A percentile compares a stretch with the other conserved stretches of the same genome.
These are phyloP conservation scores for Drosophila quinaria DNA, from an alignment of 2,888 invertebrate genomes.

Conservation along the genomic window DNA sequence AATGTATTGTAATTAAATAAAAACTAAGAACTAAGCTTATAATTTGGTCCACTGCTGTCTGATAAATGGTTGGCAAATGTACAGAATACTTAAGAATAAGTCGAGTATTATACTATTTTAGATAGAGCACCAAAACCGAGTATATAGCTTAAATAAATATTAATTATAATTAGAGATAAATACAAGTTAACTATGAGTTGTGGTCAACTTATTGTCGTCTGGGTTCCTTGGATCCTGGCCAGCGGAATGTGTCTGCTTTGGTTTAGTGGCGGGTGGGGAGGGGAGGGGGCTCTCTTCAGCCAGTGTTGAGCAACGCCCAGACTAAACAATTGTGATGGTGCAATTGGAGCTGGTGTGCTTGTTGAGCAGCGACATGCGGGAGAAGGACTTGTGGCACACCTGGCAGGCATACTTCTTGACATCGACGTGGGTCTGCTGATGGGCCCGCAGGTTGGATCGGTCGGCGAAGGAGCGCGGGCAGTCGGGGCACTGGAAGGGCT, in stretches of 20 bases:
- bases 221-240: constrained; percentile 64
- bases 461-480: constrained; percentile 85
- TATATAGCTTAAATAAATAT: constrained; percentile 25
- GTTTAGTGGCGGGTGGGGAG: neutral
- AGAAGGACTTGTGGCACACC: constrained; percentile 84
- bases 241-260: constrained; percentile 68
- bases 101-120: constrained; percentile 35
- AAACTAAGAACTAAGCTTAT: constrained; percentile 50
- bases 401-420: constrained; percentile 85
- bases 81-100: constrained; percentile 68
- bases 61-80: constrained; percentile 57
- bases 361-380: constrained; percentile 85
- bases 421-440: constrained; percentile 85
- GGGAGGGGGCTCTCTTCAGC: neutral
- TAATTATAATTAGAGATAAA: constrained; percentile 12
- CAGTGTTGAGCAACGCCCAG: constrained; percentile 25
- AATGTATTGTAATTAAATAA: constrained; percentile 36
- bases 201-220: constrained; percentile 48
- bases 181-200: constrained; percentile 49
- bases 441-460: constrained; percentile 85
- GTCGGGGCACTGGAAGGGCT: constrained; percentile 84
- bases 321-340: constrained; percentile 82
- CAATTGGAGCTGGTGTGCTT: constrained; percentile 85
- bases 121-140: constrained; percentile 67
- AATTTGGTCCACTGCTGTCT: constrained; percentile 74